phyloP scores from a whole-genome alignment of 2,888 invertebrate genomes.

The Dicycla oo region DNA sequence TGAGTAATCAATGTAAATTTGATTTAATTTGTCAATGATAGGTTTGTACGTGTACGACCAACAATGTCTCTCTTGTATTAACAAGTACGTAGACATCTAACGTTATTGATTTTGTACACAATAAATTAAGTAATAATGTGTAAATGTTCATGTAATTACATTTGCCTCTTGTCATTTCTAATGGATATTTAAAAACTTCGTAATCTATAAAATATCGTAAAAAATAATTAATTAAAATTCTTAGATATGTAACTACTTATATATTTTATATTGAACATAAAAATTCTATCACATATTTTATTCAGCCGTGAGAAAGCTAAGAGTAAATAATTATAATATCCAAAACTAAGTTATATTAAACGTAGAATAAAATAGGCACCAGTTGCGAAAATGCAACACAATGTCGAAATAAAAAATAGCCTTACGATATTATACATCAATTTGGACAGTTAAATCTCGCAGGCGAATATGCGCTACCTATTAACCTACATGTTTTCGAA shows the following conservation, averaged over 20 bases:
- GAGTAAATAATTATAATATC: not conserved
- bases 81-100: slow-evolving; percentile 51
- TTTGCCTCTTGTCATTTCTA: slow-evolving; percentile 29
- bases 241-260: not conserved
- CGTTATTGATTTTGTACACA: slow-evolving; percentile 53
- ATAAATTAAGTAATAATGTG: slow-evolving; percentile 61
- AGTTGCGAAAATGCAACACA: slow-evolving; percentile 18
- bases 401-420: not conserved
- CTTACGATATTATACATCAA: slow-evolving; percentile 36
- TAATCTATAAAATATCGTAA: slow-evolving; percentile 24
- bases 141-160: slow-evolving; percentile 22
- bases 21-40: slow-evolving; percentile 30
- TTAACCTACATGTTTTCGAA: slow-evolving; percentile 19
- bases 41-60: slow-evolving; percentile 31
- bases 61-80: slow-evolving; percentile 35
- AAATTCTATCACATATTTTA: not conserved
- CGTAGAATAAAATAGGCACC: not conserved
- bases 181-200: slow-evolving; percentile 40
- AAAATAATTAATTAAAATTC: slow-evolving; percentile 9
- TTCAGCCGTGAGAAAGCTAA: not conserved
- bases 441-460: slow-evolving; percentile 40
- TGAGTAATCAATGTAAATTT: slow-evolving; percentile 46
- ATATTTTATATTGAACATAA: not conserved
- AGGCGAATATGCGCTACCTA: slow-evolving; percentile 38
- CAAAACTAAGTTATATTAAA: not conserved